phyloP scores from a whole-genome alignment of 35 echinoderm and acorn worm species.

The Apostichopus japonicus region DNA sequence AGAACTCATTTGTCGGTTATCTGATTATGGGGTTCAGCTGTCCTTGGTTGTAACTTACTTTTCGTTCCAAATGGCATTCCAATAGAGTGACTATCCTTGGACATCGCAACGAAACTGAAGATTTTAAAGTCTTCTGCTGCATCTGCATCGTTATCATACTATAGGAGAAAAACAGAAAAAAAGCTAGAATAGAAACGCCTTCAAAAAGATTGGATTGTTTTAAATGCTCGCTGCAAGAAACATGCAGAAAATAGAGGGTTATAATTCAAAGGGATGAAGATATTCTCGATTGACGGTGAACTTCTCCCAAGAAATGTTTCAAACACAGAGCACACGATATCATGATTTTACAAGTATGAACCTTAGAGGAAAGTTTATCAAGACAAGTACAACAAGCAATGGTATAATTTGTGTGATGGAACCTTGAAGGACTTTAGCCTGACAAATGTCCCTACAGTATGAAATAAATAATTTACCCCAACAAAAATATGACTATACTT shows the following conservation, averaged over 20 bases:
- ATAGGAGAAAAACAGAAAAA: neutral
- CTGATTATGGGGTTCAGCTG: too few relatives aligned
- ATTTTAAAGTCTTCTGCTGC: slow-evolving; percentile 94
- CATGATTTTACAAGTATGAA: neutral
- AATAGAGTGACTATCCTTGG: slow-evolving; percentile 54
- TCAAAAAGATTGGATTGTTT: neutral
- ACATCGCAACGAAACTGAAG: slow-evolving; percentile 89
- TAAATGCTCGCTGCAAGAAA: neutral
- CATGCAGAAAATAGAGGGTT: neutral
- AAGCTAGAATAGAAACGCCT: neutral
- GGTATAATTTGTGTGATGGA: too few relatives aligned
- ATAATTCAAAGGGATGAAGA: neutral
- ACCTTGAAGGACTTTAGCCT: too few relatives aligned
- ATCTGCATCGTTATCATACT: slow-evolving; percentile 79
- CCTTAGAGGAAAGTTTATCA: neutral
- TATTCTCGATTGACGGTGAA: neutral
- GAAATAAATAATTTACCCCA: too few relatives aligned
- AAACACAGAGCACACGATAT: neutral
- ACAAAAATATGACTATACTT: too few relatives aligned
- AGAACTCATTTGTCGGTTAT: too few relatives aligned
- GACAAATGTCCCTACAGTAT: too few relatives aligned
- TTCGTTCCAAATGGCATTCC: slow-evolving; percentile 85
- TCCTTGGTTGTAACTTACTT: slow-evolving; percentile 41
- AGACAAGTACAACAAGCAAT: neutral
- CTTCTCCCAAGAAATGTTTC: neutral